Base-by-base conservation (phyloP, 2,888 invertebrate genomes). In the Brenthis hecate region DNA sequence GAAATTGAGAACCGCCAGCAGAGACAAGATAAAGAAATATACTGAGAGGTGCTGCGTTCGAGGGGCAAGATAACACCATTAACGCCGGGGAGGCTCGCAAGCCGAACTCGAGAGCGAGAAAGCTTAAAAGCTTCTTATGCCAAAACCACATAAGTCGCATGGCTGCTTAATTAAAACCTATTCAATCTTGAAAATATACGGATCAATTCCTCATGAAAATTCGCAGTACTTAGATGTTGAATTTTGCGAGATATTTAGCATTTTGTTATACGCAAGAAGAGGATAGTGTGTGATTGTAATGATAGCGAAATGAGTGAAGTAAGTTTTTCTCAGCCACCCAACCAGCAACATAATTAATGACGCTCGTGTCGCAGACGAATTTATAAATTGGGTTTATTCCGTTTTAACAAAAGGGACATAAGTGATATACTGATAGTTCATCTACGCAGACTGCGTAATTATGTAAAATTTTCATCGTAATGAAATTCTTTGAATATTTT, bases 331-430 rank as follows among this genome's bases (percentile, higher is more conserved):
- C 88, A 92, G 91, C 92, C 92, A 92, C 92, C 92, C 92, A 92
- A 88, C 88, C 91, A 91, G 92, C 92, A 92, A 92, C 92, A 92
- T 92, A 92, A 92, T 92, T 92, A 92, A 92, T 92, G 92, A 87
- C 82, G 85, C 84, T 88, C 89, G 90, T 89, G 91, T 90, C 82
- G 87, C 85, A 86, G 89, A 92, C 91, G 91, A 89, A 92, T 92
- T 92, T 91, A 91, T 91, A 92, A 91, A 91, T 91, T 91, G 89
- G 87, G 85, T 88, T 88, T 84, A 89, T 88, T 90, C 83, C 81
- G 83, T 87, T 87, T 89, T 86, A 90, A 88, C 87, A 87, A 88
- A 88, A 85, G 76, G 78, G 82, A 86, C 86, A 88, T 82, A 81
- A 85, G 85, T 87, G 89, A 86, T 89, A 85, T 74, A 76, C 75